Evolutionary conservation across 2,797 vertebrate genomes (phyloP).

Genomic region (Zenarchopterus dispar): DNA sequence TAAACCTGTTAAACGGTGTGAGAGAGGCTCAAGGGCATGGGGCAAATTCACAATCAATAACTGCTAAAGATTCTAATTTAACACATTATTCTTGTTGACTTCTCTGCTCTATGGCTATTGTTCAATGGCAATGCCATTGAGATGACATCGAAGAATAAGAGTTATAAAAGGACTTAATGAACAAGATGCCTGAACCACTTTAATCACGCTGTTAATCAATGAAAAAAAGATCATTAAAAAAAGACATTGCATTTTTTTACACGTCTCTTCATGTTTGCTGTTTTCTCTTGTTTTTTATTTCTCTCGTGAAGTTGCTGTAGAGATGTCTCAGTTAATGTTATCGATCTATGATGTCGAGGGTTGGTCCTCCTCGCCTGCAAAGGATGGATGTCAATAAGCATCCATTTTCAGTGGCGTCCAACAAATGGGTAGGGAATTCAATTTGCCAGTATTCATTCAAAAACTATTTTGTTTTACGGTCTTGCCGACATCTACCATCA

Average conservation of each 20-base stretch:
- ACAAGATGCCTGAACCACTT: constrained; percentile 1
- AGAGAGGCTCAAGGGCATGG: constrained; percentile 67
- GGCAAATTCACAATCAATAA: constrained; percentile 73
- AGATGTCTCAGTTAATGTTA: constrained; percentile 59
- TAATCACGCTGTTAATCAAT: not conserved
- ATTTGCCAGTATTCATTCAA: constrained; percentile 79
- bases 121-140: constrained; percentile 64
- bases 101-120: constrained; percentile 69
- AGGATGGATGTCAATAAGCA: constrained; percentile 67
- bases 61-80: constrained; percentile 73
- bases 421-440: constrained; percentile 76
- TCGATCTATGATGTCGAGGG: constrained; percentile 57
- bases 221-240: not conserved
- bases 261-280: not conserved
- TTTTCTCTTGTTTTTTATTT: constrained; percentile 36
- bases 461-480: constrained; percentile 73
- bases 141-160: constrained; percentile 65
- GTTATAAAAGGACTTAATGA: constrained; percentile 42
- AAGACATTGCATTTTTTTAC: not conserved
- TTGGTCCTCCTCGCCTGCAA: constrained; percentile 56
- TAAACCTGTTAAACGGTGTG: constrained; percentile 45
- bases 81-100: constrained; percentile 77
- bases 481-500: constrained; percentile 72
- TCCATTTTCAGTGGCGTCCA: constrained; percentile 70
- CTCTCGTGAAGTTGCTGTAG: constrained; percentile 28